These are phyloP conservation scores for Drosophila emarginata DNA, from an alignment of 2,888 invertebrate genomes.

Conservation along the genomic window DNA sequence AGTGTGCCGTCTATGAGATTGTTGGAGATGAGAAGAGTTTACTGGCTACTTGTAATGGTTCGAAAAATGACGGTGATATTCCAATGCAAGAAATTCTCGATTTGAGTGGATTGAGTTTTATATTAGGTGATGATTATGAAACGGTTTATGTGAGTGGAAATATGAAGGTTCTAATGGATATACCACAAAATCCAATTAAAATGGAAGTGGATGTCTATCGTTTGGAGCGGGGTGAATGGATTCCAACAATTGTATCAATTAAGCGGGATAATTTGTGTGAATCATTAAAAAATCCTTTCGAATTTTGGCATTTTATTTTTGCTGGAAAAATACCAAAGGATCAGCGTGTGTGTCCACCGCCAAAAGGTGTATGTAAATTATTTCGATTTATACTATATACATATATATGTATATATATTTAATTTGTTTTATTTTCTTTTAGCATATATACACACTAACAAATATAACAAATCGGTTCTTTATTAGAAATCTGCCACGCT, in stretches of 20 bases:
- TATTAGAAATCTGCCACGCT: conserved; percentile 37
- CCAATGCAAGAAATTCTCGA: conserved; percentile 35
- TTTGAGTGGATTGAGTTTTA: conserved; percentile 11
- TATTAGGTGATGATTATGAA: conserved; percentile 35
- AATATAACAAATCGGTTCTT: conserved; percentile 48
- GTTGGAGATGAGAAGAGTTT: conserved; percentile 42
- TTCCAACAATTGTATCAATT: conserved; percentile 25
- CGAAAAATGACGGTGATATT: conserved; percentile 31
- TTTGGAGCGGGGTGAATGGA: conserved; percentile 45
- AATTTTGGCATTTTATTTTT: conserved; percentile 40
- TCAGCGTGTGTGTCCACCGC: conserved; percentile 47
- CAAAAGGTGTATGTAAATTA: conserved; percentile 39
- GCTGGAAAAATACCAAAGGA: conserved; percentile 22
- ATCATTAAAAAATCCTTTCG: conserved; percentile 38
- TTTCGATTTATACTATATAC: too few relatives aligned
- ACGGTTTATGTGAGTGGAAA: conserved; percentile 40
- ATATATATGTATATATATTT: too few relatives aligned
- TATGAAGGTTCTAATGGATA: conserved; percentile 19
- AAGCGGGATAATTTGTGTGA: conserved; percentile 46
- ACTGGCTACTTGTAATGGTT: conserved; percentile 19
- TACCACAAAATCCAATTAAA: conserved; percentile 25
- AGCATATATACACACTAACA: conserved; percentile 38
- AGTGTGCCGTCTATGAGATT: conserved; percentile 42
- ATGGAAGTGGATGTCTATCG: conserved; percentile 28
- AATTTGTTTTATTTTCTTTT: neutral